These are phyloP conservation scores for Orthosia gracilis DNA, from an alignment of 2,888 invertebrate genomes.

Conservation along the genomic window DNA sequence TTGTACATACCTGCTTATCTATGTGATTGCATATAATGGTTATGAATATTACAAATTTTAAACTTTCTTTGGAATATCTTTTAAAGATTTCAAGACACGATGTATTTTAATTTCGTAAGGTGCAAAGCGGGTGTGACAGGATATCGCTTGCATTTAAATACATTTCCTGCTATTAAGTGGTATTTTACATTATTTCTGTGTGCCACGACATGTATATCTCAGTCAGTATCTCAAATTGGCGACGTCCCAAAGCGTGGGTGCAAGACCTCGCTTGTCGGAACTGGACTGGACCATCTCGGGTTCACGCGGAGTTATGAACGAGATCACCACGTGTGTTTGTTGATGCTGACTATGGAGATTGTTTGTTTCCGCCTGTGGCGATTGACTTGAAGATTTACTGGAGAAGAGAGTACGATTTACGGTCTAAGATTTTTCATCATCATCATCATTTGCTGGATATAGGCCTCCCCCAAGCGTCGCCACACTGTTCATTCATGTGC, in stretches of 20 bases:
- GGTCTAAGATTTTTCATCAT: constrained; percentile 12
- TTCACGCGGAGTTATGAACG: constrained; percentile 29
- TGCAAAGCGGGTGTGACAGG: constrained; percentile 20
- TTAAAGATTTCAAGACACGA: constrained; percentile 15
- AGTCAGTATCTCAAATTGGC: constrained; percentile 32
- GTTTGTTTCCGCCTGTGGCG: not conserved
- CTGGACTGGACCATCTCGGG: constrained; percentile 33
- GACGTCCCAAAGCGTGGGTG: constrained; percentile 49
- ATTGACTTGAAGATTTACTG: constrained; percentile 20
- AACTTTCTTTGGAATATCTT: constrained; percentile 24
- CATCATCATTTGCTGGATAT: too few species aligned
- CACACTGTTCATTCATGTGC: too few species aligned
- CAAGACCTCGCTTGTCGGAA: constrained; percentile 58
- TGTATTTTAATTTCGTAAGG: constrained; percentile 20
- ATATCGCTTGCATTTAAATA: constrained; percentile 53
- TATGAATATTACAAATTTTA: constrained; percentile 28
- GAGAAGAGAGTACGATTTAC: too few species aligned
- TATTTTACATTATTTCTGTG: constrained; percentile 44
- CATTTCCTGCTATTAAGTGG: constrained; percentile 54
- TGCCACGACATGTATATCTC: constrained; percentile 32
- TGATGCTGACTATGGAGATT: constrained; percentile 15
- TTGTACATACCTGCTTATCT: constrained; percentile 36
- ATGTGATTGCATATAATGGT: constrained; percentile 33
- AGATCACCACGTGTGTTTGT: constrained; percentile 50
- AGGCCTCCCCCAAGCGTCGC: too few species aligned